These are phyloP conservation scores for Hemicordylus capensis DNA, from an alignment of 2,113 vertebrate species.

Conservation along the genomic window DNA sequence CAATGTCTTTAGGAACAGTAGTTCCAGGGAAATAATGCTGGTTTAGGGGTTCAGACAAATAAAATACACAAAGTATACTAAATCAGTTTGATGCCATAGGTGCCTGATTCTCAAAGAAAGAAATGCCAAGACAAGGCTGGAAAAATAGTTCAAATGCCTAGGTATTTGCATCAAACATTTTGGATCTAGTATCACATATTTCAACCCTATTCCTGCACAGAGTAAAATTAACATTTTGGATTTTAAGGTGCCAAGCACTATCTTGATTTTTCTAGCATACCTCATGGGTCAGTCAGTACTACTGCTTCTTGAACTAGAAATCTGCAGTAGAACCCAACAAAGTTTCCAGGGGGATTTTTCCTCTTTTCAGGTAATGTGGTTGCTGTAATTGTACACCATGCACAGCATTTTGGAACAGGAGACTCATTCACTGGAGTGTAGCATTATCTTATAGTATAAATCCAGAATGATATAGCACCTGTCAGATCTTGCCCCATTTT, in stretches of 20 bases:
- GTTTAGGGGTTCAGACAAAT: not conserved
- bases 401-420: not conserved
- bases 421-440: slow-evolving; percentile 7
- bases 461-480: slow-evolving; percentile 39
- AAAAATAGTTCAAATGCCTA: too few relatives aligned
- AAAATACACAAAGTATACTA: not conserved
- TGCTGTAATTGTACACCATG: not conserved
- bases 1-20: not conserved
- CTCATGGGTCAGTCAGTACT: not conserved
- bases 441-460: slow-evolving; percentile 45
- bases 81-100: not conserved
- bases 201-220: not conserved
- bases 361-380: slow-evolving; percentile 30
- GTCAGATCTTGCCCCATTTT: slow-evolving; percentile 24
- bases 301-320: not conserved
- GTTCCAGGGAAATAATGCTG: not conserved
- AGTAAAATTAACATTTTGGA: not conserved
- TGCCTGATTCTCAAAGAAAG: not conserved
- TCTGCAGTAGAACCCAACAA: not conserved
- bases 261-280: not conserved
- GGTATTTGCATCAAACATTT: not conserved
- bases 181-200: not conserved
- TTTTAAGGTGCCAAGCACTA: not conserved
- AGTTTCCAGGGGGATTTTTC: not conserved
- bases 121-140: not conserved